Evolutionary conservation across 2,888 invertebrate species (phyloP), one percentile per base, ranked within the genome.

Genomic region (Cheiracanthium punctorium): DNA sequence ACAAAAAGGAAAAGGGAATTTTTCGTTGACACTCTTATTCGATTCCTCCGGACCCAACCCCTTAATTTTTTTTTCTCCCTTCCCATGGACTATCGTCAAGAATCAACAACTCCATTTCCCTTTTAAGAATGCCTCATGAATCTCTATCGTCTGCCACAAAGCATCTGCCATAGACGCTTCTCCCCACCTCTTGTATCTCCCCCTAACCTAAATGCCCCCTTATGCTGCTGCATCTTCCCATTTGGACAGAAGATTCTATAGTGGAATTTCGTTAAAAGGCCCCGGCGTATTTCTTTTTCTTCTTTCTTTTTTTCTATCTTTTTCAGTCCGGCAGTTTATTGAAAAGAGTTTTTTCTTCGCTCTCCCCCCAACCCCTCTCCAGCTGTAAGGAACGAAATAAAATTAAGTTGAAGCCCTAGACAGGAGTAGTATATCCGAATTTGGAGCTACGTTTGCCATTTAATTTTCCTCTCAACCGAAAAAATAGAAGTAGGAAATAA

Each of bases 341-440:
- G 58, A 58, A 58, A 58, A 12, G 58, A 24, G 37, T 2, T 7
- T 58, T 24, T 58, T 17, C 17, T 48, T 48, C 43, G 5, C 14
- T 17, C 14, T 48, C 43, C 17, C 17, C 65, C 28, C 24, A n/a
- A n/a, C n/a, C n/a, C 37, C 41, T 65, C 58, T 64, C 24, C 14
- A 20, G 12, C 14, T 37, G 70, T 10, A 33, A 32, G 41, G 24
- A 24, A 29, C 41, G 5, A 24, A 20, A 70, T 37, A 24, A n/a
- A 70, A 70, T 70, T 33, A 37, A 70, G 70, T 32, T 37, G 37
- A n/a, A n/a, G n/a, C n/a, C n/a, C n/a, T n/a, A n/a, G n/a, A n/a
- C n/a, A n/a, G n/a, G n/a, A n/a, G n/a, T n/a, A n/a, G n/a, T n/a
- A n/a, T n/a, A n/a, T n/a, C n/a, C n/a, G n/a, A n/a, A n/a, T n/a